A percentile compares a stretch with the other conserved stretches of the same genome.
These are phyloP conservation scores for Chondrosia reniformis DNA, from an alignment of 37 sponge, comb jelly and placozoan species.

Conservation along the genomic window DNA sequence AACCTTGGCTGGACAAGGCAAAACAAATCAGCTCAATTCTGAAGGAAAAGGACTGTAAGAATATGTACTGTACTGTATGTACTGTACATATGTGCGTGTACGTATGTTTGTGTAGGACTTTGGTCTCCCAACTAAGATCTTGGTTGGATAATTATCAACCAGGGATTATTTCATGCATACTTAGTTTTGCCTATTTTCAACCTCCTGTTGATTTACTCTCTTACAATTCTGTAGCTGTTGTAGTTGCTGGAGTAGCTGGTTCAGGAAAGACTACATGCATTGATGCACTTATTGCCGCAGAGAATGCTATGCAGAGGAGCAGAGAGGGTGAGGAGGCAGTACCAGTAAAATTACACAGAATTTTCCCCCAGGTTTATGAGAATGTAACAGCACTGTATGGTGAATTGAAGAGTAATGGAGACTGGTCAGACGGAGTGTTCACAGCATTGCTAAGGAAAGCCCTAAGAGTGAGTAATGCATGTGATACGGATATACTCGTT, in stretches of 20 bases:
- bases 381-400: slow-evolving; percentile 57
- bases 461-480: slow-evolving; percentile 44
- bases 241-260: slow-evolving; percentile 62
- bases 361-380: slow-evolving; percentile 54
- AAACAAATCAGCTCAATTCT: background rate
- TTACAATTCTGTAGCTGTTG: slow-evolving; percentile 43
- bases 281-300: slow-evolving; percentile 50
- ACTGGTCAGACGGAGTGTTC: slow-evolving; percentile 83
- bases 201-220: background rate
- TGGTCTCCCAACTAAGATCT: too few species aligned
- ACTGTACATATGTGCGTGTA: background rate
- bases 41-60: background rate
- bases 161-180: too few species aligned
- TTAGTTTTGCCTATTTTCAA: background rate
- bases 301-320: slow-evolving; percentile 10
- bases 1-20: background rate
- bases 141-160: too few species aligned
- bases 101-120: background rate
- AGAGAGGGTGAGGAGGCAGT: background rate
- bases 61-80: background rate
- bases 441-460: slow-evolving; percentile 73
- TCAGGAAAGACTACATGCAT: slow-evolving; percentile 70
- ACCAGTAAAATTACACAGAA: slow-evolving; percentile 29
- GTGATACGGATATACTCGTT: too few species aligned
- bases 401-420: slow-evolving; percentile 25